These are phyloP conservation scores for Protosalanx chinensis DNA, from an alignment of 2,797 vertebrate genomes.

Conservation along the genomic window DNA sequence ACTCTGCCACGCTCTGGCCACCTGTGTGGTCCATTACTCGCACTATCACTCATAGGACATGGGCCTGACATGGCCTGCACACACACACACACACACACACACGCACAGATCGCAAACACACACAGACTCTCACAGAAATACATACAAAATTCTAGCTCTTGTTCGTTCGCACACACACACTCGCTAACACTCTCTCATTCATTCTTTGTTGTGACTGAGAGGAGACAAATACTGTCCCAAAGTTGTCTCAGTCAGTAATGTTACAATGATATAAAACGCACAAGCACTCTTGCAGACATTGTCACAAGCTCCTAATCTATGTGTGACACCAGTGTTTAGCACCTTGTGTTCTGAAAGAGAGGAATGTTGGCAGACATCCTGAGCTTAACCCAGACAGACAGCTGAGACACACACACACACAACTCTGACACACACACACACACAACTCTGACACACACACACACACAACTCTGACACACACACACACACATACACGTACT, in stretches of 20 bases:
- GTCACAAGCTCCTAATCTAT: constrained; percentile 55
- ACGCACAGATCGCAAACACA: constrained; percentile 9
- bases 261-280: constrained; percentile 17
- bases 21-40: constrained; percentile 71
- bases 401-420: constrained; percentile 29
- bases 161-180: constrained; percentile 30
- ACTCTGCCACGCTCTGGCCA: constrained; percentile 46
- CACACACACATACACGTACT: constrained; percentile 25
- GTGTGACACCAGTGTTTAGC: constrained; percentile 54
- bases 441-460: constrained; percentile 30
- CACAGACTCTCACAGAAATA: constrained; percentile 6
- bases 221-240: background rate
- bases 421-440: constrained; percentile 30
- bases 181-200: background rate
- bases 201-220: background rate
- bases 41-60: constrained; percentile 53
- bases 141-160: constrained; percentile 19
- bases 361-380: constrained; percentile 69
- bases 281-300: background rate
- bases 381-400: constrained; percentile 62
- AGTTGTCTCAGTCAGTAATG: constrained; percentile 9
- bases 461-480: constrained; percentile 26
- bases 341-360: constrained; percentile 65
- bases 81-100: constrained; percentile 13
- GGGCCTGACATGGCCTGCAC: constrained; percentile 38